Conservation (phyloP, 2,797 vertebrate species). For the Adrianichthys oophorus region DNA sequence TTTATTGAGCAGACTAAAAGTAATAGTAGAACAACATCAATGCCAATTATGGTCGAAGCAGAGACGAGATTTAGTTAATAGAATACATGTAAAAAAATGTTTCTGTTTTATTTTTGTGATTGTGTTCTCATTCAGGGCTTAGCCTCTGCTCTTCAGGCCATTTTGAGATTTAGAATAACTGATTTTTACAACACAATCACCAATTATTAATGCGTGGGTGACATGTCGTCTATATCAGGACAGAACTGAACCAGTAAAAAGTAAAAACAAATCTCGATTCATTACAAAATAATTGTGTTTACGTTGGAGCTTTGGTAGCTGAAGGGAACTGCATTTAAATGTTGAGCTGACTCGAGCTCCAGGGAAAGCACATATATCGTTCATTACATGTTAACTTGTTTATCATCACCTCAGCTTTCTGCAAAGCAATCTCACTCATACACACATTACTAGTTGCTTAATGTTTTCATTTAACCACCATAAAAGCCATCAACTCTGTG, state of each 20-base stretch:
- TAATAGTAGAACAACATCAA: not conserved
- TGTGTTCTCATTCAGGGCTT: not conserved
- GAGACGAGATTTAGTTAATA: not conserved
- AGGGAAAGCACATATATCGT: not conserved
- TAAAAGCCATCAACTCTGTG: slow-evolving; percentile 55
- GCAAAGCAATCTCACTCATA: slow-evolving; percentile 35
- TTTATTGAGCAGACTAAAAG: not conserved
- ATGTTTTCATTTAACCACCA: slow-evolving; percentile 57
- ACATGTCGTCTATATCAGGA: too few relatives aligned
- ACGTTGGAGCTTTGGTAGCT: too few relatives aligned
- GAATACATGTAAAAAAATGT: not conserved
- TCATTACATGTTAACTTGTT: slow-evolving; percentile 18
- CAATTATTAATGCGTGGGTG: too few relatives aligned
- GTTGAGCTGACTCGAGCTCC: too few relatives aligned
- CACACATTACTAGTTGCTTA: slow-evolving; percentile 41
- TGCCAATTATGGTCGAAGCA: not conserved
- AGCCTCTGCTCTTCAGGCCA: not conserved
- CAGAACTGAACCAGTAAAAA: too few relatives aligned
- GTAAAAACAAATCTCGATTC: too few relatives aligned
- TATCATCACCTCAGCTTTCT: slow-evolving; percentile 50
- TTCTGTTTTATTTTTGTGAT: not conserved
- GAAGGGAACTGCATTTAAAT: too few relatives aligned
- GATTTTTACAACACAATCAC: too few relatives aligned
- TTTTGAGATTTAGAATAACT: not conserved
- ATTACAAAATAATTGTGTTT: too few relatives aligned